Percentiles rank a stretch among this genome's conserved stretches.
phyloP scores from a whole-genome alignment of 2,797 vertebrate species.

The Amphiprion clarkii region DNA sequence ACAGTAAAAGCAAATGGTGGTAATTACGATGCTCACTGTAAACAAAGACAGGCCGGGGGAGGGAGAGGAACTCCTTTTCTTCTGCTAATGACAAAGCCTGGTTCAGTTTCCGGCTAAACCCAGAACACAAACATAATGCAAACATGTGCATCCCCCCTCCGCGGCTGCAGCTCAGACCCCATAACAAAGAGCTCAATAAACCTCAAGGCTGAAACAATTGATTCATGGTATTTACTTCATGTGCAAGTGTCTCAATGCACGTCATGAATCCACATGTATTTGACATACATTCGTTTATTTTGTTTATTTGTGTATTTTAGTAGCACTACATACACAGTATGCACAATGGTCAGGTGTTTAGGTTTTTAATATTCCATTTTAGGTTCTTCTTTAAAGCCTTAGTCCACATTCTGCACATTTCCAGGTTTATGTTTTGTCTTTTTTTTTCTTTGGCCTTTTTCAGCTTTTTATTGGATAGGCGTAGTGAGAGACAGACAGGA shows the following conservation, averaged over 20 bases:
- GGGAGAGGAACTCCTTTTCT: slow-evolving; percentile 22
- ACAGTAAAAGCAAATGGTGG: slow-evolving; percentile 49
- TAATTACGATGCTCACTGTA: slow-evolving; percentile 49
- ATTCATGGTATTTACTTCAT: neutral
- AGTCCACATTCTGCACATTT: no score
- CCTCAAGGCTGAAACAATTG: neutral
- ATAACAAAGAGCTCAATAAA: neutral
- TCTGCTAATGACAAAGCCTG: slow-evolving; percentile 22
- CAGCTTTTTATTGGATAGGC: no score
- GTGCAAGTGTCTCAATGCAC: neutral
- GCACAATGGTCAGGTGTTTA: neutral
- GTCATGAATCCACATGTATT: neutral
- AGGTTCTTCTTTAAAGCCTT: no score
- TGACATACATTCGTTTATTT: neutral
- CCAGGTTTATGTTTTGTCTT: no score
- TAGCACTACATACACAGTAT: neutral
- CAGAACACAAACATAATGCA: slow-evolving; percentile 16
- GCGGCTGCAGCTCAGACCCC: neutral
- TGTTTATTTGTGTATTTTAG: neutral
- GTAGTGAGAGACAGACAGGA: no score
- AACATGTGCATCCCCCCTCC: slow-evolving; percentile 15
- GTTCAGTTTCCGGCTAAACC: slow-evolving; percentile 37
- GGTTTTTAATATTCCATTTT: no score
- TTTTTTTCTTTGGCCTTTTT: no score
- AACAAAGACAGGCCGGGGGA: slow-evolving; percentile 55